Base-by-base conservation (phyloP, 2,113 vertebrate species). In the Gymnocephalus cernua region DNA sequence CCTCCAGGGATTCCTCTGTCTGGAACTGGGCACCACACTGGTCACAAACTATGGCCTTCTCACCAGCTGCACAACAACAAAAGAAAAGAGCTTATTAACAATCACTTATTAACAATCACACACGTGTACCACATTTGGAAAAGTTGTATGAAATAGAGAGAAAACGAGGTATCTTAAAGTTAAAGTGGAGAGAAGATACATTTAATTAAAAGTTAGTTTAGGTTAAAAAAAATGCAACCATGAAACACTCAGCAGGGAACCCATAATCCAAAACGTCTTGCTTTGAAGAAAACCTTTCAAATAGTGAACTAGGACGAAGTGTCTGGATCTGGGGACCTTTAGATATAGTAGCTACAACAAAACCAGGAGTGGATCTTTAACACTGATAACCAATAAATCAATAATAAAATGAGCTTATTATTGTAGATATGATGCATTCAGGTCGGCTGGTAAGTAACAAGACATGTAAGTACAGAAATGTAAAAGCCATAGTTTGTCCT, bases 21-120 rank as follows among this genome's bases (percentile, higher is more conserved):
- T 98, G 97, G 93, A 99, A 99, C 92, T 99, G 98, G 80, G 97
- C 97, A 0, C 98, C 98, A 0, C 98, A 99, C 94, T 99, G 98
- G 92, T 99, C 98, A 72, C 98, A 99, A 51, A 99, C 97, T 48
- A 98, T 97, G 93, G 97, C 97, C 90, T 99, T 99, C 92, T 98
- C 97, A 48, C 97, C 98, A 87, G 98, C 98, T 99, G 90, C 0
- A 83, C 21, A 74, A 75, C 25, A 68, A 53, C 16, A 80, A 69
- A 23, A 86, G 35, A 83, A 23, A 68, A 69, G 51, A 74, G 27
- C 64, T n/a, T n/a, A n/a, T n/a, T n/a, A n/a, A n/a, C n/a, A n/a
- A n/a, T n/a, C 0, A 2, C 0, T 82, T 66, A 69, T 48, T 50
- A 79, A 85, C 44, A 80, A 38, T 58, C 0, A 73, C 25, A 79